A percentile compares a stretch with the other conserved stretches of the same genome.
These are phyloP conservation scores for Euwallacea similis DNA, from an alignment of 1,140 invertebrate genomes.

Conservation along the genomic window DNA sequence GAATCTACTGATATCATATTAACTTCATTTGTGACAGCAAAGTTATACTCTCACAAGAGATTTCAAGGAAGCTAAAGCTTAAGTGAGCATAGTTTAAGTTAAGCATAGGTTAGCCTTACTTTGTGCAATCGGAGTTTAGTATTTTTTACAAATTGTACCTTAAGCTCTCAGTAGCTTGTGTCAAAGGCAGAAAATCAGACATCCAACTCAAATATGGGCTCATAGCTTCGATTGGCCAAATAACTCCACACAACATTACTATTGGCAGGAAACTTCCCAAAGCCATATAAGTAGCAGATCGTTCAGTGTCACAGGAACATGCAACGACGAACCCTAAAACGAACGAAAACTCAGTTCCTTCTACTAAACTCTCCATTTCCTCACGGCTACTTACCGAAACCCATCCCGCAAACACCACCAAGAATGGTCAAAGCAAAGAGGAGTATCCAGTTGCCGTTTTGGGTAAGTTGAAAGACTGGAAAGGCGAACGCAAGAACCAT, in stretches of 20 bases:
- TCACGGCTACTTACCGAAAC: slow-evolving; percentile 63
- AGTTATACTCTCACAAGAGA: no score
- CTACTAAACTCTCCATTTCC: neutral
- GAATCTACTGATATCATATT: no score
- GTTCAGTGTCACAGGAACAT: slow-evolving; percentile 83
- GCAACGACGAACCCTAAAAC: slow-evolving; percentile 83
- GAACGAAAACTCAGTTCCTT: neutral
- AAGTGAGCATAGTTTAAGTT: neutral
- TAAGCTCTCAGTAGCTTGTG: slow-evolving; percentile 90
- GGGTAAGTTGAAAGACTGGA: slow-evolving; percentile 77
- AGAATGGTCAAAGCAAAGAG: slow-evolving; percentile 78
- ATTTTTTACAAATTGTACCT: slow-evolving; percentile 52
- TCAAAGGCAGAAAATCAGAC: slow-evolving; percentile 81
- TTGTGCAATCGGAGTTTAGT: neutral
- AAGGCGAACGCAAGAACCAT: slow-evolving; percentile 84
- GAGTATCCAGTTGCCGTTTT: slow-evolving; percentile 74
- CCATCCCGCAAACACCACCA: slow-evolving; percentile 91
- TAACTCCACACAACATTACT: slow-evolving; percentile 84
- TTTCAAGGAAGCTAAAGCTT: neutral
- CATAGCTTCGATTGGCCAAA: slow-evolving; percentile 86
- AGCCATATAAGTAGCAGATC: slow-evolving; percentile 89
- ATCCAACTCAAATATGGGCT: slow-evolving; percentile 75
- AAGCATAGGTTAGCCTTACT: neutral
- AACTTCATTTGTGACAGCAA: no score
- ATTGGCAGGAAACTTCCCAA: slow-evolving; percentile 93